These are phyloP conservation scores for Epizoanthus fatuus DNA, from an alignment of 92 coral and sea anemone genomes.

Conservation along the genomic window DNA sequence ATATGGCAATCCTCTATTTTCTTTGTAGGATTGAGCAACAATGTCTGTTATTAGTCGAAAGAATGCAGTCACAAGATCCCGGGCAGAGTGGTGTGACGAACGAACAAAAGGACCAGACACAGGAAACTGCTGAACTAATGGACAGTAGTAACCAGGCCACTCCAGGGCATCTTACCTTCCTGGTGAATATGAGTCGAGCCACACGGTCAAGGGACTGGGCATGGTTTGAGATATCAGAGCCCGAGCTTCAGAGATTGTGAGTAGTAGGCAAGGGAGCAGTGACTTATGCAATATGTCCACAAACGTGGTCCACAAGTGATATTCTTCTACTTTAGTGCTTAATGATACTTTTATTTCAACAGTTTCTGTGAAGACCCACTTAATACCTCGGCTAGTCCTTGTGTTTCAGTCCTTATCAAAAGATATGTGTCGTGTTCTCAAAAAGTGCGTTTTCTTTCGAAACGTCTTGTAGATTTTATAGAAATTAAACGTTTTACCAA, in stretches of 20 bases:
- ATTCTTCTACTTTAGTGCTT: too few relatives aligned
- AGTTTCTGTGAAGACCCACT: too few relatives aligned
- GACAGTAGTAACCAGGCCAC: conserved; percentile 76
- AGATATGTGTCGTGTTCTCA: too few relatives aligned
- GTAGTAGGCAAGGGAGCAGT: conserved; percentile 10
- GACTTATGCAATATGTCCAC: too few relatives aligned
- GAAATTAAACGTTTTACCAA: too few relatives aligned
- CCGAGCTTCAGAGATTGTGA: conserved; percentile 82
- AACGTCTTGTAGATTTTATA: too few relatives aligned
- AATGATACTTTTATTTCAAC: too few relatives aligned
- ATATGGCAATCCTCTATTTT: neutral
- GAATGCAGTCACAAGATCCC: conserved; percentile 54
- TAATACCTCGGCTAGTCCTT: too few relatives aligned
- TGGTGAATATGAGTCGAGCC: conserved; percentile 95
- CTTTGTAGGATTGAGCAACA: conserved; percentile 81
- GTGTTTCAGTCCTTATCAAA: too few relatives aligned
- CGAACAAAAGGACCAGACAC: conserved; percentile 36
- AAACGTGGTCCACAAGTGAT: too few relatives aligned
- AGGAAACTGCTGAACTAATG: conserved; percentile 48
- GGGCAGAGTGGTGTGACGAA: conserved; percentile 34
- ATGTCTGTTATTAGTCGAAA: conserved; percentile 73
- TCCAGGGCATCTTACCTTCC: conserved; percentile 76
- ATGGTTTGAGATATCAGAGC: conserved; percentile 93
- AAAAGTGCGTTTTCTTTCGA: too few relatives aligned
- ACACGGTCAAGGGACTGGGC: conserved; percentile 95